These are phyloP conservation scores for Caenorhabditis afra DNA, from an alignment of 2,888 invertebrate species.

Conservation along the genomic window DNA sequence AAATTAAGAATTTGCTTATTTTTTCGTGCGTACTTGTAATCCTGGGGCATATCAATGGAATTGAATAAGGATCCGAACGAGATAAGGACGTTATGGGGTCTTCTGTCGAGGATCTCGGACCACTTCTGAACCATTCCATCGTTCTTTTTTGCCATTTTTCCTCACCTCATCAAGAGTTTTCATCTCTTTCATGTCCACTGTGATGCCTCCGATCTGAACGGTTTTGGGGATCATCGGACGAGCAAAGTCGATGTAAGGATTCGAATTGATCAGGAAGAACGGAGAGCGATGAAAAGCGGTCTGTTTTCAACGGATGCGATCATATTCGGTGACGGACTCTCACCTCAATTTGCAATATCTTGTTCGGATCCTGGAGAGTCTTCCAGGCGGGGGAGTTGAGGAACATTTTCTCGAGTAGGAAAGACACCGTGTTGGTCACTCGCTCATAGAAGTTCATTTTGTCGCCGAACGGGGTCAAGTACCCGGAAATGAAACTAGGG, in stretches of 20 bases:
- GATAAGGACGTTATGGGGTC: slow-evolving; percentile 30
- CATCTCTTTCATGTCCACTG: slow-evolving; percentile 33
- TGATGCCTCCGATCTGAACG: slow-evolving; percentile 51
- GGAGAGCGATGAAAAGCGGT: slow-evolving; percentile 24
- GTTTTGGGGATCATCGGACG: slow-evolving; percentile 52
- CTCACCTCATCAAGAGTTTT: slow-evolving; percentile 16
- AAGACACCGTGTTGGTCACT: slow-evolving; percentile 27
- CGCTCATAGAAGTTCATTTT: slow-evolving; percentile 33
- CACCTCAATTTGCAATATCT: slow-evolving; percentile 20
- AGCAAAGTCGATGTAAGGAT: slow-evolving; percentile 55
- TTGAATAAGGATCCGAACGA: slow-evolving; percentile 50
- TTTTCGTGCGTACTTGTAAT: slow-evolving; percentile 37
- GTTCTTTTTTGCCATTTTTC: not conserved
- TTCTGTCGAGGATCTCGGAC: slow-evolving; percentile 24
- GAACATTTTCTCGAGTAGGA: slow-evolving; percentile 2
- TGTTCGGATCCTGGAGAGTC: slow-evolving; percentile 20
- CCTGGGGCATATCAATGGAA: slow-evolving; percentile 45
- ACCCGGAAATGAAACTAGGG: slow-evolving; percentile 38
- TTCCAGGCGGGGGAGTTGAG: slow-evolving; percentile 12
- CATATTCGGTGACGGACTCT: not conserved
- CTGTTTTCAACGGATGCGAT: not conserved
- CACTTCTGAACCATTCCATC: slow-evolving; percentile 13
- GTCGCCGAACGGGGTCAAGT: slow-evolving; percentile 26
- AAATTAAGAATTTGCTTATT: not conserved
- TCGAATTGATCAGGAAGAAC: slow-evolving; percentile 45